phyloP scores from a whole-genome alignment of 2,113 vertebrate species.

The Oceanodroma tethys region DNA sequence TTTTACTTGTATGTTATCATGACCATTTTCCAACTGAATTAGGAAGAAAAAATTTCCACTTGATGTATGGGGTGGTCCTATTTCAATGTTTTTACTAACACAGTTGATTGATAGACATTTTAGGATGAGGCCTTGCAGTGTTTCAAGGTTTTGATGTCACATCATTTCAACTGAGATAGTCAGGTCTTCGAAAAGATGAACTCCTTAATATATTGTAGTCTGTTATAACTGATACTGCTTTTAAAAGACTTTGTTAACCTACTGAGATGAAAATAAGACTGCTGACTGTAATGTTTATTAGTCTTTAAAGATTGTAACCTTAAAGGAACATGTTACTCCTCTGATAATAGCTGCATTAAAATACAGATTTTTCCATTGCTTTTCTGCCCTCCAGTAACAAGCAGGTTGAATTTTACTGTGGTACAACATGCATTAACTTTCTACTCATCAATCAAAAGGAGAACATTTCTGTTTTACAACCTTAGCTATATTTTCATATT shows the following conservation, averaged over 20 bases:
- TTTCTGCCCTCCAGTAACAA: background rate
- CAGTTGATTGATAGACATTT: background rate
- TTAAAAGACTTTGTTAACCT: background rate
- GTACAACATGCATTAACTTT: background rate
- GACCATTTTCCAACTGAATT: background rate
- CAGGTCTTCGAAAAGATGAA: background rate
- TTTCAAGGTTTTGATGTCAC: background rate
- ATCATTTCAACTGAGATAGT: background rate
- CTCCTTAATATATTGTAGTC: background rate
- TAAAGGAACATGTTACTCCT: background rate
- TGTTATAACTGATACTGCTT: background rate
- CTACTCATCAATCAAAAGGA: background rate
- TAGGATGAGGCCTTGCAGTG: background rate
- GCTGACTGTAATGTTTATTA: background rate
- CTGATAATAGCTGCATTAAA: background rate
- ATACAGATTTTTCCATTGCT: background rate
- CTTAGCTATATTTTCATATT: background rate
- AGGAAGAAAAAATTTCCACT: background rate
- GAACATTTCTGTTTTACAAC: background rate
- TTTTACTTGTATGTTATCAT: background rate
- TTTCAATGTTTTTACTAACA: background rate
- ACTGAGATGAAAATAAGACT: background rate
- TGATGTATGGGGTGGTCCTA: background rate
- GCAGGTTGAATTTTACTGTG: background rate
- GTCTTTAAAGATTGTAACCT: background rate